Evolutionary conservation across 2,797 vertebrate species (phyloP).

Genomic region (Enteromius radiatus): DNA sequence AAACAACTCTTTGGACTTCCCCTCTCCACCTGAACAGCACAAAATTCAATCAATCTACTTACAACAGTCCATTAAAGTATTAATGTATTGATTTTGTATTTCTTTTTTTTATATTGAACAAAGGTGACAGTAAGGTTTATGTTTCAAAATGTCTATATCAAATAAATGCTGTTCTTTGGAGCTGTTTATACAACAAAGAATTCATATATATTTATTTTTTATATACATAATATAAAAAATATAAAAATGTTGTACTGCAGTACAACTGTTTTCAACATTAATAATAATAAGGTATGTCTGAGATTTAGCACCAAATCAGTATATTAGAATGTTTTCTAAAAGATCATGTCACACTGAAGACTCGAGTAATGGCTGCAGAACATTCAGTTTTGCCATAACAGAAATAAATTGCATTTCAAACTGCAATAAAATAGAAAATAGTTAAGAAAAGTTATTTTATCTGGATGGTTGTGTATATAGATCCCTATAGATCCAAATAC

Average conservation of each 20-base stretch:
- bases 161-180: background rate
- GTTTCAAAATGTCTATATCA: background rate
- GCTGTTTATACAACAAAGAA: background rate
- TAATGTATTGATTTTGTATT: no score
- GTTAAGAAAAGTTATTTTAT: background rate
- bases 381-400: background rate
- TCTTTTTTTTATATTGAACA: background rate
- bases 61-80: background rate
- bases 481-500: background rate
- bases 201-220: no score
- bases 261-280: background rate
- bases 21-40: conserved; percentile 86
- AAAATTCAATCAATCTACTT: background rate
- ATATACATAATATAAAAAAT: no score
- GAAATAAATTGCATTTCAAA: background rate
- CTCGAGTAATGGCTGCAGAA: background rate
- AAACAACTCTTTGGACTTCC: conserved; percentile 98
- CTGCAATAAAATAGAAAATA: background rate
- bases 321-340: background rate
- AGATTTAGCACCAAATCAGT: background rate
- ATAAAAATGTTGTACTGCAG: no score
- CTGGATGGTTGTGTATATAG: background rate
- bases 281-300: background rate
- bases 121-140: background rate
- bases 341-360: background rate